These are phyloP conservation scores for Tiliacea citrago DNA, from an alignment of 2,888 invertebrate species.

Conservation along the genomic window DNA sequence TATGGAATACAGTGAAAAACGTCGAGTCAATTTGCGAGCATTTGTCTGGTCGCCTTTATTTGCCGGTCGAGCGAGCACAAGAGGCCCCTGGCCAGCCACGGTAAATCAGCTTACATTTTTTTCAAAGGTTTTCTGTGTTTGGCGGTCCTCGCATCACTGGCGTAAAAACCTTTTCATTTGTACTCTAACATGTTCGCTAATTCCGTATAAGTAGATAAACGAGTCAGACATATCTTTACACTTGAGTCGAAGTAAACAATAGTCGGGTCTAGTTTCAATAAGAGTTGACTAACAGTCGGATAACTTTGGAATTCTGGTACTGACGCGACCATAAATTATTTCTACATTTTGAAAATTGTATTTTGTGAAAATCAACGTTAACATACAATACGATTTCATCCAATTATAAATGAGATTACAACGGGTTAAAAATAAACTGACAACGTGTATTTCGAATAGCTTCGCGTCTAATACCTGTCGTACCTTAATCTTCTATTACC, in stretches of 20 bases:
- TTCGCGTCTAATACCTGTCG: slow-evolving; percentile 21
- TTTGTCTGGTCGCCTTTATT: slow-evolving; percentile 90
- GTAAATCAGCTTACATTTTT: slow-evolving; percentile 90
- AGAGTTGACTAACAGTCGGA: slow-evolving; percentile 35
- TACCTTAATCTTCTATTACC: slow-evolving; percentile 54
- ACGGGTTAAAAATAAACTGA: slow-evolving; percentile 16
- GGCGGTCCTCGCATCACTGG: slow-evolving; percentile 85
- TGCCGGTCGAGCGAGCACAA: slow-evolving; percentile 86
- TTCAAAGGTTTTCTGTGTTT: slow-evolving; percentile 89
- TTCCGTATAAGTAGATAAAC: slow-evolving; percentile 63
- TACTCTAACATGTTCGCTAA: slow-evolving; percentile 77
- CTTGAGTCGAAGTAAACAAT: slow-evolving; percentile 56
- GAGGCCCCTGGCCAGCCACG: slow-evolving; percentile 83
- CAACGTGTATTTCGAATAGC: slow-evolving; percentile 9
- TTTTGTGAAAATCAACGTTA: neutral
- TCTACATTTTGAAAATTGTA: neutral
- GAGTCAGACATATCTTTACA: slow-evolving; percentile 53
- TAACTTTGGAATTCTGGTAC: slow-evolving; percentile 44
- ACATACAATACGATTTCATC: neutral
- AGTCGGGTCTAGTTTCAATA: slow-evolving; percentile 41
- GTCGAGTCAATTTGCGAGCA: slow-evolving; percentile 89
- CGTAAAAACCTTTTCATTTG: slow-evolving; percentile 85
- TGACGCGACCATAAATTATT: slow-evolving; percentile 5
- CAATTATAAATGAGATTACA: slow-evolving; percentile 1
- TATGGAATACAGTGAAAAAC: slow-evolving; percentile 87